Conservation (phyloP, 2,113 vertebrate genomes). For the Riparia riparia region DNA sequence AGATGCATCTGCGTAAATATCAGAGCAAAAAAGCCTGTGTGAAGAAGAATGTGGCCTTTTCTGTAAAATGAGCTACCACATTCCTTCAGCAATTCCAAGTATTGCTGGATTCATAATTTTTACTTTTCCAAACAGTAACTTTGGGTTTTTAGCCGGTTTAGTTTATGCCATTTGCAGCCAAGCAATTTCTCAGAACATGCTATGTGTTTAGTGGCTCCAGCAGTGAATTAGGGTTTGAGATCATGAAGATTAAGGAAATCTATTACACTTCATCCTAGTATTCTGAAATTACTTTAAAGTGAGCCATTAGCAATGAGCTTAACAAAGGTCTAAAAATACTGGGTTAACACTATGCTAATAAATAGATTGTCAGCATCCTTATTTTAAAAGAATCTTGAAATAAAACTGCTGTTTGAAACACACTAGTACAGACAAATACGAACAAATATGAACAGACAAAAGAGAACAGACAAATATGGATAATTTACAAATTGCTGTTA, state of each 20-base stretch:
- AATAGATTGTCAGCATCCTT: constrained; percentile 48
- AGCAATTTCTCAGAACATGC: background rate
- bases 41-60: constrained; percentile 5
- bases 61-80: constrained; percentile 10
- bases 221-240: background rate
- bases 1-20: background rate
- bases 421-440: constrained; percentile 18
- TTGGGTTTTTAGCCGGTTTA: constrained; percentile 1
- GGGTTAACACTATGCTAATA: constrained; percentile 28
- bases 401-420: constrained; percentile 32
- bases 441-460: background rate
- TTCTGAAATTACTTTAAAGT: constrained; percentile 50
- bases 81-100: background rate
- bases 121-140: background rate
- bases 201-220: background rate
- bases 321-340: background rate
- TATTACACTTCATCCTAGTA: constrained; percentile 33
- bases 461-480: constrained; percentile 43
- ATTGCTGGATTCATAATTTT: constrained; percentile 1
- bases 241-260: constrained; percentile 50
- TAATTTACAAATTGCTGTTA: background rate
- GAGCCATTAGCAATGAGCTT: constrained; percentile 47
- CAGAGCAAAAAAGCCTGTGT: background rate
- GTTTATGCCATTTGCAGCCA: constrained; percentile 11
- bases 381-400: constrained; percentile 54